Conservation (phyloP, 2,113 vertebrate genomes). For the Phrynosoma blainvillii region DNA sequence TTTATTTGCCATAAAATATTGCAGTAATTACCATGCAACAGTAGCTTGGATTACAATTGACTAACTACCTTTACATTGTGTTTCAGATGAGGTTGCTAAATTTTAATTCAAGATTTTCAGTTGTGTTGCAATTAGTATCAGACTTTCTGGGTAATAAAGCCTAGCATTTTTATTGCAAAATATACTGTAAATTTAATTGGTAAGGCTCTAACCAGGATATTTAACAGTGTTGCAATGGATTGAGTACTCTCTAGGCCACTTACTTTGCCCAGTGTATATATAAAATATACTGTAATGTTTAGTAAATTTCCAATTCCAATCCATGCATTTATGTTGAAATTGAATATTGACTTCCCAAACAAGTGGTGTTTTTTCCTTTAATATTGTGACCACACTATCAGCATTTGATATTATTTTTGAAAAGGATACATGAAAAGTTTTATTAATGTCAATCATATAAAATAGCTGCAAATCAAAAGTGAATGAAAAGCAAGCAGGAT, state of each 20-base stretch:
- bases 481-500: neutral
- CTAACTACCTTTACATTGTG: neutral
- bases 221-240: neutral
- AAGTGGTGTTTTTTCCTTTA: neutral
- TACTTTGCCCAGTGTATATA: neutral
- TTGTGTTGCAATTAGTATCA: slow-evolving; percentile 10
- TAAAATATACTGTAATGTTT: neutral
- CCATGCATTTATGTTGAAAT: neutral
- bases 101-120: neutral
- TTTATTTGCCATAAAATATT: neutral
- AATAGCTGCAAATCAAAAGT: neutral
- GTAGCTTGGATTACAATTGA: neutral
- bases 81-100: slow-evolving; percentile 12
- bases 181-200: neutral
- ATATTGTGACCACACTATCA: neutral
- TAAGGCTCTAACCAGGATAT: neutral
- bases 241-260: neutral
- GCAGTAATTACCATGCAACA: neutral
- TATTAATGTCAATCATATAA: no score
- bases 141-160: slow-evolving; percentile 4
- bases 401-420: neutral
- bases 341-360: neutral
- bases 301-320: neutral
- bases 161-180: slow-evolving; percentile 1
- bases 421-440: no score